Evolutionary conservation across 2,797 vertebrate genomes (phyloP).

Genomic region (Threskiornis aethiopicus): DNA sequence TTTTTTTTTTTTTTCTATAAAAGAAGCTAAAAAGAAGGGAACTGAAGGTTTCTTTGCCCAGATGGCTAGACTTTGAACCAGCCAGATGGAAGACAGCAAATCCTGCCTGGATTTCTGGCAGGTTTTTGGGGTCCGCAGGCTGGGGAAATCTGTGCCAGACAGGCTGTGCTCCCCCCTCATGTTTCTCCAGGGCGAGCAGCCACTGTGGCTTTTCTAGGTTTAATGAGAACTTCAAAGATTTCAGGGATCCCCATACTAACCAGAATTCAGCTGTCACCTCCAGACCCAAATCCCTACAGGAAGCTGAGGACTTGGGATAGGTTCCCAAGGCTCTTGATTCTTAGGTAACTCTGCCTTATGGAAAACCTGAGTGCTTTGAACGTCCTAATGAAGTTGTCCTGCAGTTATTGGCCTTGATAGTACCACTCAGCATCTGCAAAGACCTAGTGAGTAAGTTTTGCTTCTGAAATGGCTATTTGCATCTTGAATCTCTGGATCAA

Average conservation of each 20-base stretch:
- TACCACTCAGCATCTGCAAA: background rate
- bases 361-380: background rate
- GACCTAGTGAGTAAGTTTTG: background rate
- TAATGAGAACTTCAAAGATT: background rate
- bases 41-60: background rate
- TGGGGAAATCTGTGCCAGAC: background rate
- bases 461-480: background rate
- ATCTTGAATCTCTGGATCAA: background rate
- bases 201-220: background rate
- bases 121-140: background rate
- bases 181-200: background rate
- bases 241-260: background rate
- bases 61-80: conserved; percentile 16
- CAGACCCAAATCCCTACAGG: background rate
- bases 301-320: background rate
- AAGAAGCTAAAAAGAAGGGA: background rate
- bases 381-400: background rate
- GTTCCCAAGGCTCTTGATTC: background rate
- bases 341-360: background rate
- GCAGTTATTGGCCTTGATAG: background rate
- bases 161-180: background rate
- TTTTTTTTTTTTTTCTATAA: background rate
- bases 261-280: background rate
- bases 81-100: conserved; percentile 26
- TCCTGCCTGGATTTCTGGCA: conserved; percentile 18